Percentiles rank a stretch among this genome's conserved stretches.
phyloP scores from a whole-genome alignment of 2,797 vertebrate genomes.

The Champsocephalus gunnari region DNA sequence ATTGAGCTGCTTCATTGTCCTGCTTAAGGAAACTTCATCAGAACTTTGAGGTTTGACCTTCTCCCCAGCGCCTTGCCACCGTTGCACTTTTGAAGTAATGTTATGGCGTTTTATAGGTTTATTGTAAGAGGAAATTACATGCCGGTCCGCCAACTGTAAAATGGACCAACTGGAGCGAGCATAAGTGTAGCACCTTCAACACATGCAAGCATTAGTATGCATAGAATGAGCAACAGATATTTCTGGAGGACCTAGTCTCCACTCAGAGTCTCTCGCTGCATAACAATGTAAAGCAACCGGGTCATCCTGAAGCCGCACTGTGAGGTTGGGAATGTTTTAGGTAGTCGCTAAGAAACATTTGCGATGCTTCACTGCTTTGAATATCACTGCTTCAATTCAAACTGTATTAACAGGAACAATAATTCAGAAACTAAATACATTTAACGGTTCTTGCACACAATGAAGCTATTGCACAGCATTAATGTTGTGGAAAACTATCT shows the following conservation, averaged over 20 bases:
- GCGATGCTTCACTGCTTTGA: slow-evolving; percentile 31
- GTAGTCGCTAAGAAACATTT: slow-evolving; percentile 38
- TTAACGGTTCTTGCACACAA: slow-evolving; percentile 21
- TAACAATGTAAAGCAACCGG: slow-evolving; percentile 49
- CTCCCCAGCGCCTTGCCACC: slow-evolving; percentile 33
- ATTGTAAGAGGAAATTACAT: slow-evolving; percentile 62
- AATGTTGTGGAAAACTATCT: slow-evolving; percentile 19
- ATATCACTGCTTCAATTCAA: slow-evolving; percentile 38
- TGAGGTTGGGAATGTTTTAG: slow-evolving; percentile 33
- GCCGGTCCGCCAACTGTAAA: slow-evolving; percentile 36
- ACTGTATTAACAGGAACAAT: slow-evolving; percentile 13
- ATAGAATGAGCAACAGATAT: slow-evolving; percentile 49
- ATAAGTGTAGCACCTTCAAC: slow-evolving; percentile 46
- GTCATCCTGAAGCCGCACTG: slow-evolving; percentile 45
- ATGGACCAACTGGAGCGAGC: slow-evolving; percentile 45
- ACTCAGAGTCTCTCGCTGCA: slow-evolving; percentile 41
- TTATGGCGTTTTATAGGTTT: slow-evolving; percentile 52
- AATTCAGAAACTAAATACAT: slow-evolving; percentile 18
- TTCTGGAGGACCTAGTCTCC: slow-evolving; percentile 35
- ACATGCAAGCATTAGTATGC: slow-evolving; percentile 67
- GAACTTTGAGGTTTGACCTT: slow-evolving; percentile 55
- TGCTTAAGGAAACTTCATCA: slow-evolving; percentile 41
- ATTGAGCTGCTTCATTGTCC: slow-evolving; percentile 18
- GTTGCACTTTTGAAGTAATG: slow-evolving; percentile 48
- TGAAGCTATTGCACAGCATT: slow-evolving; percentile 6